Conservation (phyloP, 2,888 invertebrate species). For the Erannis defoliaria region DNA sequence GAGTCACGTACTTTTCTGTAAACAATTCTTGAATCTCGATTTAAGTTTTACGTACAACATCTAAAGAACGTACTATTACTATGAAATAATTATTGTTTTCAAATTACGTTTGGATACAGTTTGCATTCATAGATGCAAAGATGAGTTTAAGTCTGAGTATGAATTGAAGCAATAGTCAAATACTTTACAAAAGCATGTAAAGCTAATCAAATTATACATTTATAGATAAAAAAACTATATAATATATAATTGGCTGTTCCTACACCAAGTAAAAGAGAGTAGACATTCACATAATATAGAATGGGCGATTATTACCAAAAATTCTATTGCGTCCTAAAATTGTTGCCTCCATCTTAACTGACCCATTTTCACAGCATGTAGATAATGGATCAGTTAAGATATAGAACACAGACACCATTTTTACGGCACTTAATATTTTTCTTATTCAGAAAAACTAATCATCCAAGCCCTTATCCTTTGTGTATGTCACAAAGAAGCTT, state of each 20-base stretch:
- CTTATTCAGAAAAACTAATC: not conserved
- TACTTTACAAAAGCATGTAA: too few species aligned
- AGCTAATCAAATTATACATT: too few species aligned
- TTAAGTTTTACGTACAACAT: slow-evolving; percentile 12
- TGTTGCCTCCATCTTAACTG: not conserved
- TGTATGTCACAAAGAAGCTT: slow-evolving; percentile 36
- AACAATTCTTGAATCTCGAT: slow-evolving; percentile 32
- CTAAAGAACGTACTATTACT: too few species aligned
- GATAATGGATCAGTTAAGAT: slow-evolving; percentile 4
- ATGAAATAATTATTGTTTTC: too few species aligned
- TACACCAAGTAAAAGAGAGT: too few species aligned
- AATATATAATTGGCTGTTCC: too few species aligned
- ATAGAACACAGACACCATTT: not conserved
- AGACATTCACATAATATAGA: too few species aligned
- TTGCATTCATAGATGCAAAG: too few species aligned
- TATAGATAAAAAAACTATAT: too few species aligned
- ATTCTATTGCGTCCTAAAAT: not conserved
- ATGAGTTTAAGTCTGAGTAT: too few species aligned
- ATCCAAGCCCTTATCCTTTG: not conserved
- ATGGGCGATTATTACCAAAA: not conserved
- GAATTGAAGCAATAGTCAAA: too few species aligned
- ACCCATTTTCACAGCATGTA: not conserved
- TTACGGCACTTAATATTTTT: not conserved
- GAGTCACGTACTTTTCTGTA: slow-evolving; percentile 63
- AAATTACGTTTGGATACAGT: too few species aligned